Evolutionary conservation across 2,888 invertebrate genomes (phyloP).

Genomic region (Pyralis farinalis): DNA sequence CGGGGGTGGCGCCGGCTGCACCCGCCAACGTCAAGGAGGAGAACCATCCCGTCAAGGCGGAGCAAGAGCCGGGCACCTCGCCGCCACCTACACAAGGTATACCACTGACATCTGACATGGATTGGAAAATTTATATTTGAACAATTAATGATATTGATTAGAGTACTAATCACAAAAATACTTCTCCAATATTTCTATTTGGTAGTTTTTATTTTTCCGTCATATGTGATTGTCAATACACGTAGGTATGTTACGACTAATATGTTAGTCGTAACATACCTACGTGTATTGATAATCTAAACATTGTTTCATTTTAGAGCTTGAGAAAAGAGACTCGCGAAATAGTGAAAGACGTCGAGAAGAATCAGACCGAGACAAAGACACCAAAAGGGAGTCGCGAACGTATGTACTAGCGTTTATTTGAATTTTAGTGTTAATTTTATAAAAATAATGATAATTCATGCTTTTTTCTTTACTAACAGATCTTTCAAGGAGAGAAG

Average conservation of each 20-base stretch:
- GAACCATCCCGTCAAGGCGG: conserved; percentile 13
- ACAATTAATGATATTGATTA: too few relatives aligned
- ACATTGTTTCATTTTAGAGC: conserved; percentile 32
- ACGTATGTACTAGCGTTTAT: conserved; percentile 39
- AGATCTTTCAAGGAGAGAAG: conserved; percentile 81
- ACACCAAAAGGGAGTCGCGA: conserved; percentile 65
- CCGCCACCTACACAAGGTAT: conserved; percentile 28
- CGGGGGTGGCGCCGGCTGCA: conserved; percentile 23
- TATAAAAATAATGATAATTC: too few relatives aligned
- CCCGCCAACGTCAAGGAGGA: conserved; percentile 20
- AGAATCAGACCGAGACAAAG: conserved; percentile 65
- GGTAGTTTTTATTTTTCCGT: too few relatives aligned
- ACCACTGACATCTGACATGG: too few relatives aligned
- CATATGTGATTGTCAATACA: too few relatives aligned
- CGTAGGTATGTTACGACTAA: too few relatives aligned
- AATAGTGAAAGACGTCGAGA: conserved; percentile 62
- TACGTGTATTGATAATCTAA: background rate
- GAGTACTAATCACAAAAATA: too few relatives aligned
- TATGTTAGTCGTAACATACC: too few relatives aligned
- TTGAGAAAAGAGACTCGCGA: conserved; percentile 59
- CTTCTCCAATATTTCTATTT: too few relatives aligned
- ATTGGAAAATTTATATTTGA: too few relatives aligned
- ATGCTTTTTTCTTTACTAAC: conserved; percentile 6
- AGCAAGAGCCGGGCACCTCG: conserved; percentile 29
- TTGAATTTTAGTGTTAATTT: background rate